Conservation (phyloP, 2,888 invertebrate species). For the Tillus elongatus region DNA sequence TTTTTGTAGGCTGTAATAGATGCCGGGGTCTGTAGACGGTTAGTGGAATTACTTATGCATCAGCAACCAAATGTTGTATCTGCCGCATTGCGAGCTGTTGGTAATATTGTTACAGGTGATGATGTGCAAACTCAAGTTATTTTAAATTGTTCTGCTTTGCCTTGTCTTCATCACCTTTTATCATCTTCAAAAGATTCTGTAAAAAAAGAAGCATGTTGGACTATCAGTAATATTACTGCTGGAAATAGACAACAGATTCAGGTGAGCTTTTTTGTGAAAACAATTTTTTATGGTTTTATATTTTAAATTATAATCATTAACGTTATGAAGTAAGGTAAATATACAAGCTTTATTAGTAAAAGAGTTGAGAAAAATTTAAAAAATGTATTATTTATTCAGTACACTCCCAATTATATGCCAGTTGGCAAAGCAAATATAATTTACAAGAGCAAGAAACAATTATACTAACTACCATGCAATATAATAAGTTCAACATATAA, state of each 20-base stretch:
- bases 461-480: too few relatives aligned
- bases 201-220: constrained; percentile 95
- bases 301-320: too few relatives aligned
- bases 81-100: constrained; percentile 91
- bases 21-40: constrained; percentile 77
- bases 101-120: constrained; percentile 95
- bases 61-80: constrained; percentile 75
- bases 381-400: too few relatives aligned
- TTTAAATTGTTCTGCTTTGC: constrained; percentile 82
- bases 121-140: constrained; percentile 94
- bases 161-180: constrained; percentile 70
- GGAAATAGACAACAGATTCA: constrained; percentile 92
- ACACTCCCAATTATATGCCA: too few relatives aligned
- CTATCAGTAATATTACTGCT: constrained; percentile 92
- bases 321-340: too few relatives aligned
- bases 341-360: too few relatives aligned
- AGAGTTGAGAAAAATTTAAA: too few relatives aligned
- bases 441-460: too few relatives aligned
- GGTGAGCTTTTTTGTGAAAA: constrained; percentile 46
- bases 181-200: constrained; percentile 72
- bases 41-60: constrained; percentile 54
- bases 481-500: too few relatives aligned
- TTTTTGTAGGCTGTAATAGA: constrained; percentile 75
- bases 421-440: too few relatives aligned
- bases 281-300: too few relatives aligned